Conservation (phyloP, 1,140 invertebrate genomes). For the Drosophila dunni region DNA sequence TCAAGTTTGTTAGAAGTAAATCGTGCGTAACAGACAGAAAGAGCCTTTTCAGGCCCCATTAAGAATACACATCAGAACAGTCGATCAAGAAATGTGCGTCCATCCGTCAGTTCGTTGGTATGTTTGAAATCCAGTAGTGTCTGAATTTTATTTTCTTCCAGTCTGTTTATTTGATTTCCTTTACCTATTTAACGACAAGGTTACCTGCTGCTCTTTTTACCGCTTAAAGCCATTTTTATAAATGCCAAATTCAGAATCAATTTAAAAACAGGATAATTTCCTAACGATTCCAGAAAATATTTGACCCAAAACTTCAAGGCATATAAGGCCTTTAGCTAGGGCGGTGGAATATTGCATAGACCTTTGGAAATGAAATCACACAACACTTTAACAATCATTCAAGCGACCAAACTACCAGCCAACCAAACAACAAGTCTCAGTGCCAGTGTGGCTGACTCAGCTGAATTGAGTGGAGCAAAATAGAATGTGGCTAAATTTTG, state of each 20-base stretch:
- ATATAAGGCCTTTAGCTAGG: background rate
- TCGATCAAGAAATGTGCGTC: too few species aligned
- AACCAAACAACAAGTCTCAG: conserved; percentile 29
- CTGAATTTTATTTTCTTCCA: too few species aligned
- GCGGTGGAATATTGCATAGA: conserved; percentile 64
- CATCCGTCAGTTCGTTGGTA: too few species aligned
- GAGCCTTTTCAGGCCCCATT: too few species aligned
- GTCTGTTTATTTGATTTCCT: background rate
- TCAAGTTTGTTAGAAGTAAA: too few species aligned
- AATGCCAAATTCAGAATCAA: conserved; percentile 68
- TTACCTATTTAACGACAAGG: conserved; percentile 58
- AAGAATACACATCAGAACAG: too few species aligned
- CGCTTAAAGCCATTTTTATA: conserved; percentile 62
- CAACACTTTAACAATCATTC: conserved; percentile 49
- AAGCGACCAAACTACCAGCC: conserved; percentile 18
- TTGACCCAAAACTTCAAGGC: too few species aligned
- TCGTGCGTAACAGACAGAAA: too few species aligned
- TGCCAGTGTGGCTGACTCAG: conserved; percentile 38
- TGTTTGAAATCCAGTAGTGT: too few species aligned
- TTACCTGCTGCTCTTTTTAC: conserved; percentile 18
- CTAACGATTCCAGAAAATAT: too few species aligned
- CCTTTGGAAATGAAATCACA: conserved; percentile 78
- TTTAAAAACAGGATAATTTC: conserved; percentile 21
- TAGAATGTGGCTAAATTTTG: background rate
- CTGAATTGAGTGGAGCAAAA: background rate